Base-by-base conservation (phyloP, 1,140 invertebrate genomes). In the Cecropterus lyciades region DNA sequence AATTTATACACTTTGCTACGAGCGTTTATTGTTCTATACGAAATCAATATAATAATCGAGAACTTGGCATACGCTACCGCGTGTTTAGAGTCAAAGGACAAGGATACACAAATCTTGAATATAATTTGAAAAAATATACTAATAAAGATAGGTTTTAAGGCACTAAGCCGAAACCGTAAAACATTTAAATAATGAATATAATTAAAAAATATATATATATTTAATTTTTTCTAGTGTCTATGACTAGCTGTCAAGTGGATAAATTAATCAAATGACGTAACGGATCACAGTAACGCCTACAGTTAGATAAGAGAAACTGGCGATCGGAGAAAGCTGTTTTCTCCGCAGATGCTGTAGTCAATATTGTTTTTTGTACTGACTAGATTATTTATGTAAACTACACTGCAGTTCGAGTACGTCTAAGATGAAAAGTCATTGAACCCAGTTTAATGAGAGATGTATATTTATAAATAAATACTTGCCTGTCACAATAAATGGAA, bases 241-340 rank as follows among this genome's bases (percentile, higher is more conserved):
- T 46, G 10, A 10, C 30, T 37, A 40, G 52, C 30, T 56, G 17
- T 48, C 42, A 30, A 45, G 7, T 59, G 42, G 55, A 15, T 48
- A 60, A 20, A 59, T 60, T 60, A 60, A 60, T 60, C 15, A 37
- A 16, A 9, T 60, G 57, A 60, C 27, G 57, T 37, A 60, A 60
- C 15, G 57, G 53, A 60, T 60, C 45, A 59, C 17, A 46, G 42
- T 59, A 17, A 46, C 53, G 37, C 16, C 42, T 30, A 17, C n/a
- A 48, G 57, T 60, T 60, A 60, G 43, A 49, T 60, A 60, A 68
- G 57, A 68, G 51, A 68, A 62, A 56, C 57, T 13, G 16, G 42
- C 42, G 52, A 60, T 70, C 62, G 70, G 73, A 79, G 76, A 79
- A 76, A 79, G 76, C 69, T 20, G 72, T 72, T 77, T 79, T 72